Evolutionary conservation across 2,797 vertebrate genomes (phyloP).

Genomic region (Neosilurus mollespiculum): DNA sequence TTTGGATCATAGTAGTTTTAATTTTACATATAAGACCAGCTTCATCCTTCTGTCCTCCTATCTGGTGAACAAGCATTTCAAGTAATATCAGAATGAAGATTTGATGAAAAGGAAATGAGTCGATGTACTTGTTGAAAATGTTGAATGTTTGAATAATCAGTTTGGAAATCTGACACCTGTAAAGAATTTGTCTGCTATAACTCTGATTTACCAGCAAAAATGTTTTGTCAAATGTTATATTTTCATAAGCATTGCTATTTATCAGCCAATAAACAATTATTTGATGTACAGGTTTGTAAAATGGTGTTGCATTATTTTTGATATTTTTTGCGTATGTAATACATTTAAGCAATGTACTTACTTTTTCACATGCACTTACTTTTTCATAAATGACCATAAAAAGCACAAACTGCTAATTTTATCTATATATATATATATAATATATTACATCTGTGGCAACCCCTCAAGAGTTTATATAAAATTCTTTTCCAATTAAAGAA

Average conservation of each 20-base stretch:
- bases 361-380: no score
- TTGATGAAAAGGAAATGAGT: background rate
- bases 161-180: background rate
- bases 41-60: background rate
- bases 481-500: background rate
- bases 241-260: background rate
- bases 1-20: background rate
- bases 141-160: background rate
- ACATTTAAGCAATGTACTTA: no score
- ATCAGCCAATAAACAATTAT: background rate
- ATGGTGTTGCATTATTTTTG: background rate
- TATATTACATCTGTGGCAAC: background rate
- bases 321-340: background rate
- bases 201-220: background rate
- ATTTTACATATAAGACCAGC: background rate
- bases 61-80: background rate
- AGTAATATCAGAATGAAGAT: background rate
- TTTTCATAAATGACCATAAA: no score
- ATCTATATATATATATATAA: no score
- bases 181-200: background rate
- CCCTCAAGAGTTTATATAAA: background rate
- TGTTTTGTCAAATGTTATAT: background rate
- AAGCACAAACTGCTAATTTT: no score
- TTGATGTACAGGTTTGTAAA: background rate
- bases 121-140: background rate